Conservation (phyloP, 2,888 invertebrate genomes). For the Agriopis aurantiaria region DNA sequence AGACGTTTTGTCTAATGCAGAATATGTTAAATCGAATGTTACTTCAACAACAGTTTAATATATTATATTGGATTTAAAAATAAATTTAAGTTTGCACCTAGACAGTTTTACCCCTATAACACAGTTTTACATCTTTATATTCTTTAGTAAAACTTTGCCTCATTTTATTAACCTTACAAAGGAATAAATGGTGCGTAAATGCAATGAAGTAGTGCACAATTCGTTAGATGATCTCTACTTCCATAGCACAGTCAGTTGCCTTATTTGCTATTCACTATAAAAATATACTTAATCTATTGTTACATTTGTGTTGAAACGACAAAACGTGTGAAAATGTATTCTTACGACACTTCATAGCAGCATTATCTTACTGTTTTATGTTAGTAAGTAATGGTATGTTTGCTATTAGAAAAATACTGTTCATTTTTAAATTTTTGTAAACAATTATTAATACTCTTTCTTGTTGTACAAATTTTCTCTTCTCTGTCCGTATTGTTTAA, state of each 20-base stretch:
- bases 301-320: slow-evolving; percentile 18
- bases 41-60: not conserved
- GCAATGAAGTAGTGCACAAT: not conserved
- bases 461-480: not conserved
- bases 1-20: too few relatives aligned
- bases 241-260: slow-evolving; percentile 1
- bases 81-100: too few relatives aligned
- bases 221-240: not conserved
- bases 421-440: not conserved
- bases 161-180: not conserved
- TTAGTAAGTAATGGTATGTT: not conserved
- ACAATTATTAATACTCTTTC: too few relatives aligned
- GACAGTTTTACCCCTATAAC: too few relatives aligned
- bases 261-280: slow-evolving; percentile 3
- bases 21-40: too few relatives aligned
- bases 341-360: slow-evolving; percentile 16
- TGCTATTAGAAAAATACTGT: slow-evolving; percentile 9
- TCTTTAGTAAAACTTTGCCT: not conserved
- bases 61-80: too few relatives aligned
- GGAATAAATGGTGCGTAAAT: not conserved
- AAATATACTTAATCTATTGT: slow-evolving; percentile 23
- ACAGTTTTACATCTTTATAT: too few relatives aligned
- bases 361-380: slow-evolving; percentile 8
- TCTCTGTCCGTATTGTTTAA: not conserved
- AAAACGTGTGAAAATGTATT: slow-evolving; percentile 35